Evolutionary conservation across 2,888 invertebrate species (phyloP), one percentile per base, ranked within the genome.

Genomic region (Cosmia pyralina): DNA sequence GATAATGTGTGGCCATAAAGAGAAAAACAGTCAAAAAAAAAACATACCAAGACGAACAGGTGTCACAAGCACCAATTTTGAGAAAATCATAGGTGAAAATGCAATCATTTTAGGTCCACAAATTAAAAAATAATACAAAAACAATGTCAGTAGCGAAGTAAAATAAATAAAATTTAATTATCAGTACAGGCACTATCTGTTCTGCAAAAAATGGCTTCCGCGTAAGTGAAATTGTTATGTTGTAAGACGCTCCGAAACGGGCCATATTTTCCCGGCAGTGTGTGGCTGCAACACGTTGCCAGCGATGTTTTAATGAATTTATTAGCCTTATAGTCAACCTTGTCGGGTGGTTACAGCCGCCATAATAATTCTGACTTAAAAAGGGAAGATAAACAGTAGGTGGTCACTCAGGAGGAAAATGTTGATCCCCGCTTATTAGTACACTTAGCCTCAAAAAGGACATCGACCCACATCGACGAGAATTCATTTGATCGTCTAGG

Each of bases 131-230:
- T 46, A n/a, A 28, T 58, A 55, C 59, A 38, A 78, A 69, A 81
- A 75, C 59, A 38, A 81, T 82, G 82, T 3, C 55, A 58, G 1
- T 59, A 58, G 60, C 28, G 41, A 76, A 68, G 19, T 80, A 75
- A 48, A 52, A 52, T 44, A 52, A 64, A n/a, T 48, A 19, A 19
- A 53, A 15, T 28, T 41, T n/a, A 6, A 19, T 41, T 15, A 34
- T 41, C 41, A 64, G 55, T n/a, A 38, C 46, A 64, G 34, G 38
- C 34, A 62, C 65, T 69, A 10, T 17, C 59, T 38, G 22, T 62
- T 52, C 38, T 59, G 59, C 48, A 67, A 46, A 59, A 58, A 59
- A 81, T 81, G 81, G 66, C 79, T 63, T 38, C 81, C 50, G 55
- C 58, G 81, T 81, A 66, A 82, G 81, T 81, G 5, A 7, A 44